phyloP scores from a whole-genome alignment of 2,797 vertebrate species.

The Gallinago stenura region DNA sequence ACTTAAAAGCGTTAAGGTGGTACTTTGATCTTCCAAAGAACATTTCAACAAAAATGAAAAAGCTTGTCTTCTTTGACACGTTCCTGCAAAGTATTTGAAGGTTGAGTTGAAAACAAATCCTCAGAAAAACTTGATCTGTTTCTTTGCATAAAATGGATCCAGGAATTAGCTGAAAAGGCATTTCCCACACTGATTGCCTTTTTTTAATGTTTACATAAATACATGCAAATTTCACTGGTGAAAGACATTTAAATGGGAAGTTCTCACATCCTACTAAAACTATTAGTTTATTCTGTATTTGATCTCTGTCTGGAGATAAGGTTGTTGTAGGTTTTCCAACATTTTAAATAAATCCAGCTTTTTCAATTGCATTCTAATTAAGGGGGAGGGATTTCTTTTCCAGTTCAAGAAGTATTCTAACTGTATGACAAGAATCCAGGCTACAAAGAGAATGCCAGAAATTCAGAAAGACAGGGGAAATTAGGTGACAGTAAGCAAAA shows the following conservation, averaged over 20 bases:
- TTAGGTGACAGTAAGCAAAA: background rate
- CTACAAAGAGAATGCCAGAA: background rate
- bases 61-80: background rate
- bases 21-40: background rate
- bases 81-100: background rate
- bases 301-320: background rate
- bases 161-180: background rate
- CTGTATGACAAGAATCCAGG: background rate
- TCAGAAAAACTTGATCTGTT: background rate
- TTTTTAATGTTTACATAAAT: background rate
- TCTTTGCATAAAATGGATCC: background rate
- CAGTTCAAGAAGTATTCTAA: background rate
- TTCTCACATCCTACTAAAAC: background rate
- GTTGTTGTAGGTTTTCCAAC: background rate
- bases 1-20: background rate
- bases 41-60: background rate
- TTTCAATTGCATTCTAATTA: background rate
- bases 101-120: background rate
- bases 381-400: background rate
- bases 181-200: background rate
- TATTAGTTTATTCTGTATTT: background rate
- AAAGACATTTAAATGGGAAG: background rate
- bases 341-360: background rate
- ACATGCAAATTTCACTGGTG: background rate
- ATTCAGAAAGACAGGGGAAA: background rate